Conservation (phyloP, 1,140 invertebrate species). For the silkworm (Bombyx mori) region DNA sequence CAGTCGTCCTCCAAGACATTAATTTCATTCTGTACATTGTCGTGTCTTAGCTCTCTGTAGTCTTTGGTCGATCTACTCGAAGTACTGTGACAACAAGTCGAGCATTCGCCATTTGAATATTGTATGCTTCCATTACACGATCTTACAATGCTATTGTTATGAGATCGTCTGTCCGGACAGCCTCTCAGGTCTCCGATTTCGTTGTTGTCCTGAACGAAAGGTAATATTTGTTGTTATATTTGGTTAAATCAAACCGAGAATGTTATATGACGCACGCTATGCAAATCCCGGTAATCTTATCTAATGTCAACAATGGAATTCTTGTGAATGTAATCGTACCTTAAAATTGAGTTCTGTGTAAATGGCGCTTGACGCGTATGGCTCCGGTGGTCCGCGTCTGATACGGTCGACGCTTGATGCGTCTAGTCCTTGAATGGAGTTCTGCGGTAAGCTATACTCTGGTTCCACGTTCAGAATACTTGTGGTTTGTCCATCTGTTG, state of each 20-base stretch:
- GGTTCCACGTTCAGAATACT: constrained; percentile 59
- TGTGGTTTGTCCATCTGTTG: constrained; percentile 47
- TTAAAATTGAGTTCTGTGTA: constrained; percentile 67
- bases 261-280: constrained; percentile 30
- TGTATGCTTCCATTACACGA: constrained; percentile 63
- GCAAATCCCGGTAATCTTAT: constrained; percentile 42
- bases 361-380: constrained; percentile 64
- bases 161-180: constrained; percentile 58
- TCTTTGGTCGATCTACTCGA: constrained; percentile 64
- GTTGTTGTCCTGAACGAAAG: constrained; percentile 50
- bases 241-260: neutral
- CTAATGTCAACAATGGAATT: constrained; percentile 41
- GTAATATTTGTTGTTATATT: constrained; percentile 23
- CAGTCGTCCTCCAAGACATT: constrained; percentile 58
- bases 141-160: constrained; percentile 64
- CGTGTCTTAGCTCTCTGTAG: constrained; percentile 55
- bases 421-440: constrained; percentile 60
- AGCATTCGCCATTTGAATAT: constrained; percentile 64
- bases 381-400: constrained; percentile 53
- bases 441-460: constrained; percentile 61
- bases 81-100: constrained; percentile 61
- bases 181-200: constrained; percentile 52
- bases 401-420: constrained; percentile 58
- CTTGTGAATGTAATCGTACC: constrained; percentile 50
- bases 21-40: constrained; percentile 47